Conservation (phyloP, 1,140 invertebrate species). For the Gonioctena quinquepunctata region DNA sequence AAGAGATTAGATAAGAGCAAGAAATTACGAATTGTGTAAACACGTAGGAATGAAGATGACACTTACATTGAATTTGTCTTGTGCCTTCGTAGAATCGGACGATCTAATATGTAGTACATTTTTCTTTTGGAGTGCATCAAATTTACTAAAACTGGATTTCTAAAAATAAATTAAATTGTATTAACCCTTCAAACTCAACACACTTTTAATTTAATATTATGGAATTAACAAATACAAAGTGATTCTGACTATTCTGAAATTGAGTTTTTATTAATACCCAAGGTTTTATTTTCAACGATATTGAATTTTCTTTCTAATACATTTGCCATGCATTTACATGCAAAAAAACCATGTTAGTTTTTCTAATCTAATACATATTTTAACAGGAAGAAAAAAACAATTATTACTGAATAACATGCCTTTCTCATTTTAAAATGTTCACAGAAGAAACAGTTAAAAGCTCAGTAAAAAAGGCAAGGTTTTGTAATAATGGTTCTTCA, state of each 20-base stretch:
- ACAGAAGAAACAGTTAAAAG: background rate
- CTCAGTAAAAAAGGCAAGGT: background rate
- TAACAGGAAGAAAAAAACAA: background rate
- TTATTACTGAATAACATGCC: background rate
- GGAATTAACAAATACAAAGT: no score
- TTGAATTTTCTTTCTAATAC: constrained; percentile 22
- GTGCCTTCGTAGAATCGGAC: constrained; percentile 68
- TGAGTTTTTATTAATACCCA: constrained; percentile 6
- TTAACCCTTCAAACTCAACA: no score
- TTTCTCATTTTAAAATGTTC: background rate
- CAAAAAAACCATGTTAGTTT: constrained; percentile 14
- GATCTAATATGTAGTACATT: constrained; percentile 69
- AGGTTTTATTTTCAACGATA: constrained; percentile 6
- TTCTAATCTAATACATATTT: background rate
- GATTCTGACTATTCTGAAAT: no score
- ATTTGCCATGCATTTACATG: constrained; percentile 20
- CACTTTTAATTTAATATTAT: no score
- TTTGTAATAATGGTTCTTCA: background rate
- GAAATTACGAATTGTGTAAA: no score
- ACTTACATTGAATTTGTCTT: constrained; percentile 71
- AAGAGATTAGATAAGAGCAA: no score
- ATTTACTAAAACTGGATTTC: constrained; percentile 80
- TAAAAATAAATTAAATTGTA: constrained; percentile 58
- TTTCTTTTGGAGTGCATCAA: constrained; percentile 73
- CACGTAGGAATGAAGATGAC: no score